A percentile compares a stretch with the other conserved stretches of the same genome.
Conservation (phyloP, 2,888 invertebrate genomes). For the Drosophila birchii region DNA sequence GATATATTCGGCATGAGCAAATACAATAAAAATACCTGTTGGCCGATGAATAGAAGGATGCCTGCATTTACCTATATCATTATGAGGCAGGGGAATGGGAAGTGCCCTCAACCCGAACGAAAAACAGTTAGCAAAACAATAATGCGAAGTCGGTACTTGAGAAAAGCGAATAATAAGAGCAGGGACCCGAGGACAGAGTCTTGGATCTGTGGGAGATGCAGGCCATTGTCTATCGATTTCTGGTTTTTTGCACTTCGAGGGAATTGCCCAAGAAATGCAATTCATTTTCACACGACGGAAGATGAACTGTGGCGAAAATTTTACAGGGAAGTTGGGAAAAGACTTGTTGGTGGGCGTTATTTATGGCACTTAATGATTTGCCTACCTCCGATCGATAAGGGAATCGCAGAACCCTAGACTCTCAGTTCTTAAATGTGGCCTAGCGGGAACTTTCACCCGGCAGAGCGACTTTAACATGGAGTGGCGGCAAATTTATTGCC, state of each 20-base stretch:
- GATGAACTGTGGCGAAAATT: slow-evolving; percentile 45
- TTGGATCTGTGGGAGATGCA: slow-evolving; percentile 16
- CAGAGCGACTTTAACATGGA: slow-evolving; percentile 20
- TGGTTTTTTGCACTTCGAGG: slow-evolving; percentile 73
- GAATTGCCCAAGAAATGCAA: slow-evolving; percentile 69
- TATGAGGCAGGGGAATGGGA: slow-evolving; percentile 41
- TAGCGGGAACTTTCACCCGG: slow-evolving; percentile 41
- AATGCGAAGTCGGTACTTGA: slow-evolving; percentile 71
- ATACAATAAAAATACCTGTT: slow-evolving; percentile 80
- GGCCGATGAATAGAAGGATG: slow-evolving; percentile 58
- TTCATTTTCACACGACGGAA: slow-evolving; percentile 66
- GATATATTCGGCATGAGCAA: slow-evolving; percentile 76
- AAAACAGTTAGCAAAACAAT: slow-evolving; percentile 60
- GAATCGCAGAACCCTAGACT: slow-evolving; percentile 8
- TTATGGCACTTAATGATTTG: slow-evolving; percentile 71
- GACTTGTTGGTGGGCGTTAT: slow-evolving; percentile 58
- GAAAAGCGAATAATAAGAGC: slow-evolving; percentile 63
- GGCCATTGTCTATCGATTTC: slow-evolving; percentile 75
- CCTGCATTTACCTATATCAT: slow-evolving; percentile 60
- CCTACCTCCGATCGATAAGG: slow-evolving; percentile 45
- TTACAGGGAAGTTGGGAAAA: slow-evolving; percentile 36
- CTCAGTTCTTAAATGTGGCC: slow-evolving; percentile 1
- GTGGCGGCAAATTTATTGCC: slow-evolving; percentile 44
- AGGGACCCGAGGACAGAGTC: slow-evolving; percentile 45
- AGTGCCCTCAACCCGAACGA: slow-evolving; percentile 48